Conservation (phyloP, 2,113 vertebrate species). For the Ia io region DNA sequence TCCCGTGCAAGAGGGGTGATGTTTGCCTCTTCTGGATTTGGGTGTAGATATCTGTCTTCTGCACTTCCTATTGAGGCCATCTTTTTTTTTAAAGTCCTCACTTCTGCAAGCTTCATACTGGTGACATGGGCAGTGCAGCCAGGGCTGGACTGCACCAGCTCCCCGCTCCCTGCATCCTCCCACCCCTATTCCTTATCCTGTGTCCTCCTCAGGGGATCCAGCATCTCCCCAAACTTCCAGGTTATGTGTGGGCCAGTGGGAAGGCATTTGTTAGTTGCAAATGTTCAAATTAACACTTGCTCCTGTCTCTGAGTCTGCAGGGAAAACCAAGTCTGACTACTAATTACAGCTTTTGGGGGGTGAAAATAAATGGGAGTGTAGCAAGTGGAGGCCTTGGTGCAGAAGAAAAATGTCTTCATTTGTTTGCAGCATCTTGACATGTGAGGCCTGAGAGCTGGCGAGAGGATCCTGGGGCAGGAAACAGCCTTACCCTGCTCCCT, state of each 20-base stretch:
- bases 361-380: neutral
- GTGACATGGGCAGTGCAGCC: neutral
- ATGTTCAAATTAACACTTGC: constrained; percentile 55
- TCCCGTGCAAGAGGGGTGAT: constrained; percentile 7
- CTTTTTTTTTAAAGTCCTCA: neutral
- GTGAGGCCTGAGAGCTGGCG: neutral
- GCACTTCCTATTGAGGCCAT: neutral
- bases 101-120: neutral
- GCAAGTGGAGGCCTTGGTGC: neutral
- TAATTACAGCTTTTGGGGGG: constrained; percentile 18
- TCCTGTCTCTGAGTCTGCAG: constrained; percentile 8
- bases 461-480: neutral
- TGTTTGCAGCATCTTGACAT: fast-evolving
- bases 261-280: constrained; percentile 56
- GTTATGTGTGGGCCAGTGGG: neutral
- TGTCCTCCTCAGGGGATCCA: neutral
- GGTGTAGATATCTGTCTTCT: neutral
- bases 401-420: neutral
- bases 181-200: neutral
- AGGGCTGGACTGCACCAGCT: neutral
- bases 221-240: neutral
- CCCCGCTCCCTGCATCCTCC: neutral
- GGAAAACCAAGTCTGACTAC: constrained; percentile 43
- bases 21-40: neutral
- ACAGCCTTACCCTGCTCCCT: neutral